These are phyloP conservation scores for Diarsia mendica DNA, from an alignment of 2,888 invertebrate species.

Conservation along the genomic window DNA sequence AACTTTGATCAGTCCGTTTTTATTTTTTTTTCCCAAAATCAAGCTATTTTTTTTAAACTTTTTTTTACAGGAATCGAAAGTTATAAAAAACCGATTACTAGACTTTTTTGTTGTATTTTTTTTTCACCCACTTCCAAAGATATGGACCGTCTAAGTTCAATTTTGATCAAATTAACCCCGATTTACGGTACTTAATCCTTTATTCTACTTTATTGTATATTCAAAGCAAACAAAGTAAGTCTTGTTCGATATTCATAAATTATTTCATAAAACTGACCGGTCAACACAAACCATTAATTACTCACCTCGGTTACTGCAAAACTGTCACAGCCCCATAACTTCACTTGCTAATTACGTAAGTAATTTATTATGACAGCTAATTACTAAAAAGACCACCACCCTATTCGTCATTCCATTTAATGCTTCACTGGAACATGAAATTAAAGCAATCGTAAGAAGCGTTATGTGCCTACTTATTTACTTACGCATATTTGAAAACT, in stretches of 20 bases:
- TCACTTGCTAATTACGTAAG: conserved; percentile 45
- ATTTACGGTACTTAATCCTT: too few relatives aligned
- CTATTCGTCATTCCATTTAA: conserved; percentile 51
- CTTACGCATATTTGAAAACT: conserved; percentile 3
- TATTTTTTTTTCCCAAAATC: too few relatives aligned
- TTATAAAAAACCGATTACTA: too few relatives aligned
- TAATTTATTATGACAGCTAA: conserved; percentile 59
- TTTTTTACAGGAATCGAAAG: too few relatives aligned
- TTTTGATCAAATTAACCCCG: too few relatives aligned
- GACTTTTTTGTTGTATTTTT: too few relatives aligned
- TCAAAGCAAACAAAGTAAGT: not conserved
- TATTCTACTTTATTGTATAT: too few relatives aligned
- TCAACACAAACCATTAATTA: conserved; percentile 23
- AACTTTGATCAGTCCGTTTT: too few relatives aligned
- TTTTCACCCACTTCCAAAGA: too few relatives aligned
- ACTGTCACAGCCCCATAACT: conserved; percentile 52
- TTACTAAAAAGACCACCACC: conserved; percentile 35
- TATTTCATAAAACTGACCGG: not conserved
- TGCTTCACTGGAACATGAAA: conserved; percentile 65
- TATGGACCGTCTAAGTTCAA: too few relatives aligned
- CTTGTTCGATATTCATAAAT: not conserved
- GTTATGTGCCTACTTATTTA: conserved; percentile 39
- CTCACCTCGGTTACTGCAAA: not conserved
- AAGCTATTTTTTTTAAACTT: too few relatives aligned
- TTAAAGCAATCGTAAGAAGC: conserved; percentile 48